phyloP scores from a whole-genome alignment of 2,113 vertebrate species.

The Ctenodactylus gundi region DNA sequence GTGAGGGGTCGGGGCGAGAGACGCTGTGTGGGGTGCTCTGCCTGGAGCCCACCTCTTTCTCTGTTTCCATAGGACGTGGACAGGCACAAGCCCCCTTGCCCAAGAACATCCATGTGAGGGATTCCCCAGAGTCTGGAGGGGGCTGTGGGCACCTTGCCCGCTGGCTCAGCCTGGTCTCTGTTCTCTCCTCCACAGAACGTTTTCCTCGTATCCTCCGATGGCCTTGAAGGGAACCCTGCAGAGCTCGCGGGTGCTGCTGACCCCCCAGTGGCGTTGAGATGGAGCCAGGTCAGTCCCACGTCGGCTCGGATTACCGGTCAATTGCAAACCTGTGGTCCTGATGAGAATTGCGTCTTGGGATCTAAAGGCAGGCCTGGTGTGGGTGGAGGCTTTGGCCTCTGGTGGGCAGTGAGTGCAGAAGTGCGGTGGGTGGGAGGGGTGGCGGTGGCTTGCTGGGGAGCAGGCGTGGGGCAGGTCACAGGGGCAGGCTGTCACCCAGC shows the following conservation, averaged over 20 bases:
- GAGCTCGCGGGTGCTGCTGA: slow-evolving; percentile 4
- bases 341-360: neutral
- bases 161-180: neutral
- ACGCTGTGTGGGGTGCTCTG: neutral
- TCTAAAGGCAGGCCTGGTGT: neutral
- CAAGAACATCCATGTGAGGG: neutral
- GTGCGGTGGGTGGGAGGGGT: too few species aligned
- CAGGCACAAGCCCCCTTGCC: neutral
- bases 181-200: slow-evolving; percentile 58
- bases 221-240: slow-evolving; percentile 44
- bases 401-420: too few species aligned
- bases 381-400: neutral
- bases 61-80: neutral
- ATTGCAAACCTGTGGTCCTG: neutral
- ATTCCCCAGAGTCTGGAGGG: too few species aligned
- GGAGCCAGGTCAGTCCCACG: slow-evolving; percentile 63
- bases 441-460: neutral
- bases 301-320: slow-evolving; percentile 10
- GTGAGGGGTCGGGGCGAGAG: too few species aligned
- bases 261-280: slow-evolving; percentile 59
- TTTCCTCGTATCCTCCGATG: neutral
- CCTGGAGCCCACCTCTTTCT: neutral
- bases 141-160: neutral
- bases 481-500: neutral
- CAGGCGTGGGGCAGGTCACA: neutral